These are phyloP conservation scores for Thymelicus acteon DNA, from an alignment of 2,888 invertebrate genomes.

Conservation along the genomic window DNA sequence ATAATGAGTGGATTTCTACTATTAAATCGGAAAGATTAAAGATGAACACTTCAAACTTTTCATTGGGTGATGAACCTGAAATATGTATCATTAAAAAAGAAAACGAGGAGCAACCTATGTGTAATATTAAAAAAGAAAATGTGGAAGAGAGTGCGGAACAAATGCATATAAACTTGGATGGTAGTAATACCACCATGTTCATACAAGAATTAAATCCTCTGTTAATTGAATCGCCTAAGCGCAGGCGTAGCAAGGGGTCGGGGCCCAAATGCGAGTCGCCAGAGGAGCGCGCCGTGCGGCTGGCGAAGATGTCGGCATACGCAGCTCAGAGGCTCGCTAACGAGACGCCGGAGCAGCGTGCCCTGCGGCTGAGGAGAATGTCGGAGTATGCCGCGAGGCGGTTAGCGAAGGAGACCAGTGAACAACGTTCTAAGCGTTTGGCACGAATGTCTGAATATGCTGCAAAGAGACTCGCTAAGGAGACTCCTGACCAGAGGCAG, in stretches of 20 bases:
- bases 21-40: conserved; percentile 55
- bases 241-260: conserved; percentile 53
- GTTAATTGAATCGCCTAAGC: conserved; percentile 43
- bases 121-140: conserved; percentile 56
- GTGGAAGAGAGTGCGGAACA: conserved; percentile 34
- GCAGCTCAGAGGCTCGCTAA: conserved; percentile 73
- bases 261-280: conserved; percentile 60
- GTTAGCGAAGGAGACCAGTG: conserved; percentile 66
- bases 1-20: conserved; percentile 70
- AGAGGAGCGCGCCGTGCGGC: conserved; percentile 64
- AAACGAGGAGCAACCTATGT: conserved; percentile 42
- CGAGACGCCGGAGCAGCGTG: conserved; percentile 72
- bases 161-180: conserved; percentile 1
- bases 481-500: conserved; percentile 62
- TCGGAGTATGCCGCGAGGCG: conserved; percentile 76
- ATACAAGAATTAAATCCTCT: conserved; percentile 58
- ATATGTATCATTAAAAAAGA: conserved; percentile 56
- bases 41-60: conserved; percentile 52
- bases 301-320: conserved; percentile 77
- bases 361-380: conserved; percentile 70
- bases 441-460: conserved; percentile 78
- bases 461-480: conserved; percentile 68
- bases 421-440: conserved; percentile 70
- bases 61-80: conserved; percentile 49
- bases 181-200: conserved; percentile 6